Evolutionary conservation across 2,797 vertebrate genomes (phyloP), one percentile per base, ranked within the genome.

Genomic region (Hipposideros larvatus): DNA sequence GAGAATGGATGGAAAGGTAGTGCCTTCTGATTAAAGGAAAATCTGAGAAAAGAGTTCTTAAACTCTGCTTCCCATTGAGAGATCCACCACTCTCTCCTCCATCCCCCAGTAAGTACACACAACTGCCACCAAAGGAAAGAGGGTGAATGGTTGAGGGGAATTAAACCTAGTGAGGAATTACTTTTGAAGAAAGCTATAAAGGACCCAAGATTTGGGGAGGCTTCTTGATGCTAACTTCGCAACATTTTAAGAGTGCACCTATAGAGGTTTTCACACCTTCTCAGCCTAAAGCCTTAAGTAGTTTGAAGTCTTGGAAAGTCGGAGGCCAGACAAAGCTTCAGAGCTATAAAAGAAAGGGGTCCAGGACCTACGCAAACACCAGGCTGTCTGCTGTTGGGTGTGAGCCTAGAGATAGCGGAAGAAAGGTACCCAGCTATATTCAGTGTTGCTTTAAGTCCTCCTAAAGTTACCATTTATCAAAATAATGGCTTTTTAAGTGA

Each of bases 41-140:
- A 43, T 16, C 37, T 16, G 51, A 55, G 19, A 24, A 4, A 90
- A 48, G 41, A 66, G 63, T 87, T 28, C 37, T 71, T 87, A 85
- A 80, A 93, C 61, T n/a, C 26, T 79, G 37, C 61, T 85, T 70
- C 7, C 22, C n/a, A 53, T 1, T 15, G 59, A 70, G 34, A 7
- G 37, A 21, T 7, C 28, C 34, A 1, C 22, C 15, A 55, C 5
- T 24, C n/a, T 21, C 31, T 61, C 34, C 21, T 43, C 16, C 31
- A 14, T 0, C 37, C 5, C 18, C 16, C 14, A 46, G 37, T 1
- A 7, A 18, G 10, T 9, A 57, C 11, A 2, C 2, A 13, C 1
- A 28, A 43, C 24, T 59, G 31, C 80, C 88, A 88, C 24, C 19
- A 16, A 68, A 68, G 11, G 18, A 15, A 88, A 74, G 21, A 73